Evolutionary conservation across 2,888 invertebrate genomes (phyloP).

Genomic region (Tetragonisca angustula): DNA sequence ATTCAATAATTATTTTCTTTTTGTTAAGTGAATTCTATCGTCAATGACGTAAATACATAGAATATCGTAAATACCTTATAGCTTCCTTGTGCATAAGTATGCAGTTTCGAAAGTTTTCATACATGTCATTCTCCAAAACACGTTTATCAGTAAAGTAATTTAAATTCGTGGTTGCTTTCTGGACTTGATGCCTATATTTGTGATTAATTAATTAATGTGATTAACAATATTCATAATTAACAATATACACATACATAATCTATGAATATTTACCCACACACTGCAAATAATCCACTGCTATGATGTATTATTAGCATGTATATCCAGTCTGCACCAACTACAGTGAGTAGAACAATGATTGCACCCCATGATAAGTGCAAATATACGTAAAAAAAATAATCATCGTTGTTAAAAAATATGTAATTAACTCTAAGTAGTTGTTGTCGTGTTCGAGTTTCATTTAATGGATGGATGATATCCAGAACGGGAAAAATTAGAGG

Average conservation of each 20-base stretch:
- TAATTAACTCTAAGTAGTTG: conserved; percentile 8
- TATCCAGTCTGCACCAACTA: conserved; percentile 33
- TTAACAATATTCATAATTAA: no score
- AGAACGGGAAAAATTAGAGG: conserved; percentile 1
- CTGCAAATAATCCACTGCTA: conserved; percentile 41
- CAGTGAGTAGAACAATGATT: not conserved
- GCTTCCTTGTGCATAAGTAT: not conserved
- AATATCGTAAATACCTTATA: not conserved
- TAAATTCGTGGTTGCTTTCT: not conserved
- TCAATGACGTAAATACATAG: not conserved
- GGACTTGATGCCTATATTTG: not conserved
- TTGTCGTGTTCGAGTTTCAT: conserved; percentile 13
- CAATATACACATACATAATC: not conserved
- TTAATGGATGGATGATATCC: not conserved
- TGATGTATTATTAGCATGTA: conserved; percentile 47
- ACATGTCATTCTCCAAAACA: not conserved
- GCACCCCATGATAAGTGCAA: not conserved
- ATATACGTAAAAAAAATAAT: conserved; percentile 37
- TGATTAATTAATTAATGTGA: not conserved
- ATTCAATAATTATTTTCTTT: not conserved
- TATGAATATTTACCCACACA: conserved; percentile 27
- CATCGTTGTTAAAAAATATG: not conserved
- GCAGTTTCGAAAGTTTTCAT: not conserved
- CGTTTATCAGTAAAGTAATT: not conserved
- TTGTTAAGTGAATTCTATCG: not conserved